Base-by-base conservation (phyloP, 1,140 invertebrate species). In the Sesamia nonagrioides region DNA sequence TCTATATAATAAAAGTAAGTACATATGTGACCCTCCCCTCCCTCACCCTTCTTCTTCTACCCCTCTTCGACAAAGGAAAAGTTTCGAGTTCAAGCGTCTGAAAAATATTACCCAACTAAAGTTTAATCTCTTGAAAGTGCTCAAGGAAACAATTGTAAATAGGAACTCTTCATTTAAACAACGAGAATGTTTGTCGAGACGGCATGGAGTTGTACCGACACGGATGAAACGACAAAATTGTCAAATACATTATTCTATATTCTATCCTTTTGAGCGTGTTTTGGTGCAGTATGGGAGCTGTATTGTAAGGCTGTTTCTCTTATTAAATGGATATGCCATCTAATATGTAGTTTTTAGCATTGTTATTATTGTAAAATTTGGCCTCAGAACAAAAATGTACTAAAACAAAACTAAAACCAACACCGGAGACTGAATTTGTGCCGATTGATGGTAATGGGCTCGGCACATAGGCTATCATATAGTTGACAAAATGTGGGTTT, bases 101-200 rank as follows among this genome's bases (percentile, higher is more conserved):
- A 91, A 92, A 91, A 91, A 91, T 91, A 91, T 92, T 88, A 88
- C 86, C 85, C 88, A 90, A 87, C 85, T 91, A 86, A 88, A 89
- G 86, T 90, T 91, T 90, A 92, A 90, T 89, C 86, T 91, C 83
- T 87, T 90, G 84, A 90, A 91, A 91, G 88, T 77, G 82, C 73
- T 82, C 78, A 84, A 83, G 82, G 78, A 87, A 91, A 86, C 91
- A 86, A 87, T 88, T 88, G 89, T 88, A 89, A 91, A 87, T 89
- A 88, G 86, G 82, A 83, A 80, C 77, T 73, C 45, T 77, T 78
- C 74, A 72, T 80, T 86, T 81, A 77, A 83, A 80, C 78, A 82
- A 74, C 74, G 75, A 66, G 18, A 18, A 82, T 82, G 81, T 79
- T 79, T 79, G 78, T 54, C 75, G 33, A 66, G 75, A 74, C 52